Conservation (phyloP, 2,797 vertebrate species). For the Helarctos malayanus region DNA sequence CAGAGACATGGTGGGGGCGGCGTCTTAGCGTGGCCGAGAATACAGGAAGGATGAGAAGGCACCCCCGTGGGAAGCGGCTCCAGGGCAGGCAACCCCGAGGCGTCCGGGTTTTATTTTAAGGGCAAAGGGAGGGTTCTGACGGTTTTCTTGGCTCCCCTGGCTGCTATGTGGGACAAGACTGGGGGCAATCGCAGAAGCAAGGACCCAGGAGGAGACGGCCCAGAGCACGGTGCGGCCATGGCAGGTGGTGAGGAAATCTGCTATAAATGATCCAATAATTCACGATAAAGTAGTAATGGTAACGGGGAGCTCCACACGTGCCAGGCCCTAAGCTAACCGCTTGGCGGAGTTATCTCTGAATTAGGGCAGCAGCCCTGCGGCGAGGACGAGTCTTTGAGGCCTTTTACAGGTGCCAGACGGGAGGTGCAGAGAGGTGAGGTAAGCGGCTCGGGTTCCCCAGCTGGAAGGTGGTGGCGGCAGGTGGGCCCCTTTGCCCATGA, state of each 20-base stretch:
- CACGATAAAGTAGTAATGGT: background rate
- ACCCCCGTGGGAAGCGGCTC: background rate
- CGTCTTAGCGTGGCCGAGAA: background rate
- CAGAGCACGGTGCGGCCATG: background rate
- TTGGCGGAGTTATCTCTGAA: background rate
- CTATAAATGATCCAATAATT: background rate
- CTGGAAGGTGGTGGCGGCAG: background rate
- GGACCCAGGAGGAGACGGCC: background rate
- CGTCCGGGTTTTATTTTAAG: background rate
- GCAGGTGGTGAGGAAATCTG: background rate
- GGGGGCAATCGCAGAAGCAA: background rate
- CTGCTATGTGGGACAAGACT: background rate
- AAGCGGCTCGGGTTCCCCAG: background rate
- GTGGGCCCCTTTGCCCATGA: too few relatives aligned
- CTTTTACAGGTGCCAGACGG: background rate
- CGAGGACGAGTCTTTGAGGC: background rate
- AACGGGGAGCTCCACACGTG: background rate
- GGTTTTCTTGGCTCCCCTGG: background rate
- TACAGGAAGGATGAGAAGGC: background rate
- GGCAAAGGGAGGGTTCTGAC: background rate
- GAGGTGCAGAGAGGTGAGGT: background rate
- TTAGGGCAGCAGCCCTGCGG: background rate
- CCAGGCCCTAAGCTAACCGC: background rate
- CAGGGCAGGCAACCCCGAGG: background rate
- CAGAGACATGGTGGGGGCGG: background rate